phyloP scores from a whole-genome alignment of 2,113 vertebrate genomes.

The Syrrhaptes paradoxus region DNA sequence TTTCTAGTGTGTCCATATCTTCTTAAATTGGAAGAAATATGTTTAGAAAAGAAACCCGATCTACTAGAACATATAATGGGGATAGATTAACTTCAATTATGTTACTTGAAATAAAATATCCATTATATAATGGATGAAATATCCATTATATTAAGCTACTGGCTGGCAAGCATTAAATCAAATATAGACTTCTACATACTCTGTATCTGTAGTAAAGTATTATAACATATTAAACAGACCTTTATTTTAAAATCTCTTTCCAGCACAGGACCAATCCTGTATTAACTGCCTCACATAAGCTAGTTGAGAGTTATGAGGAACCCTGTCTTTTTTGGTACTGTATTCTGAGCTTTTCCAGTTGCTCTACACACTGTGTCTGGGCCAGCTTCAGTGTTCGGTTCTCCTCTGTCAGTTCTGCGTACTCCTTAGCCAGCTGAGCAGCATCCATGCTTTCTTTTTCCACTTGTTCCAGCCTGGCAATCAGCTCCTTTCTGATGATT shows the following conservation, averaged over 20 bases:
- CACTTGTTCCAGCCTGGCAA: conserved; percentile 90
- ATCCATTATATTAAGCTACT: conserved; percentile 70
- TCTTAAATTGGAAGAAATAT: conserved; percentile 69
- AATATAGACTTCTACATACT: conserved; percentile 61
- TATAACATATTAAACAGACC: conserved; percentile 44
- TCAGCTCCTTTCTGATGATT: conserved; percentile 84
- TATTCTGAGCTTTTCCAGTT: conserved; percentile 90
- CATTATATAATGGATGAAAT: conserved; percentile 71
- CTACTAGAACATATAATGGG: conserved; percentile 61
- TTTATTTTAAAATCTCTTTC: conserved; percentile 58
- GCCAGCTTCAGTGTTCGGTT: conserved; percentile 88
- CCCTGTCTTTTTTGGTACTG: conserved; percentile 86
- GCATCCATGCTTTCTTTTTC: conserved; percentile 88
- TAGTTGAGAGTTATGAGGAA: conserved; percentile 83
- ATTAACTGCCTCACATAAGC: neutral
- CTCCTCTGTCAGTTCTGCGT: conserved; percentile 89
- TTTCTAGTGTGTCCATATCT: conserved; percentile 51
- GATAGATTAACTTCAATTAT: conserved; percentile 64
- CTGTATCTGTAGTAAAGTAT: conserved; percentile 56
- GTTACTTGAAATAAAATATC: conserved; percentile 71
- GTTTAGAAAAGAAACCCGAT: conserved; percentile 68
- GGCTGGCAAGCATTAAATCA: conserved; percentile 64
- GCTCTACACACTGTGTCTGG: conserved; percentile 87
- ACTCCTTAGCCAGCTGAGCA: conserved; percentile 88
- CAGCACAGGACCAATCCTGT: conserved; percentile 4